Evolutionary conservation across 2,797 vertebrate species (phyloP), one percentile per base, ranked within the genome.

Genomic region (Sparus aurata): DNA sequence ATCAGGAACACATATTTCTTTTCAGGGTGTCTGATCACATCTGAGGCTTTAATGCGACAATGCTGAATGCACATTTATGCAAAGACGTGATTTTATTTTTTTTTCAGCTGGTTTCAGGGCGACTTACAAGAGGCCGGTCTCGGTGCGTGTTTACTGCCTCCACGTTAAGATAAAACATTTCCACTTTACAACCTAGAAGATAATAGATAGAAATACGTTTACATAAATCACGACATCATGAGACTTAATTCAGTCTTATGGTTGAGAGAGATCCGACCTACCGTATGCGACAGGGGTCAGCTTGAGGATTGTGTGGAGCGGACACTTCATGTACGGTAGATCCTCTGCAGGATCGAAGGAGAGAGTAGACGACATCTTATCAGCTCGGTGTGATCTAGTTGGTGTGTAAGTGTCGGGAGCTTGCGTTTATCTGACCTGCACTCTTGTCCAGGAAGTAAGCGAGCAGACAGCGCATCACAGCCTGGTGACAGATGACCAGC

Each of bases 371-470:
- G 16, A 25, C n/a, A 58, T 61, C 13, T 60, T 6, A 43, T 30
- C 20, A 45, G 64, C 18, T 67, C 63, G 50, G 0, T 49, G 22
- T 38, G 45, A 49, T 46, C 20, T 25, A 34, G 3, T 52, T 1
- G 22, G 11, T 73, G 17, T 30, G 12, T 25, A 3, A 0, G 7
- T 7, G 7, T 65, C n/a, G 30, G 47, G 11, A 8, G 5, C 2
- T 22, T 57, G 18, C 47, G 9, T 61, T 79, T 76, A 1, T 70
- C 62, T 81, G 87, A 98, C 98, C 98, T 96, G 97, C 98, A 7
- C 94, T 96, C 92, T 99, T 98, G 92, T 99, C 97, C 83, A 99
- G 94, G 88, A 99, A 99, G 94, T 98, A 99, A 77, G 98, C 98
- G 60, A 99, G 92, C 27, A 99, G 96, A 81, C 98, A 99, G 85